phyloP scores from a whole-genome alignment of 1,140 invertebrate species.

The Hyphantria cunea region DNA sequence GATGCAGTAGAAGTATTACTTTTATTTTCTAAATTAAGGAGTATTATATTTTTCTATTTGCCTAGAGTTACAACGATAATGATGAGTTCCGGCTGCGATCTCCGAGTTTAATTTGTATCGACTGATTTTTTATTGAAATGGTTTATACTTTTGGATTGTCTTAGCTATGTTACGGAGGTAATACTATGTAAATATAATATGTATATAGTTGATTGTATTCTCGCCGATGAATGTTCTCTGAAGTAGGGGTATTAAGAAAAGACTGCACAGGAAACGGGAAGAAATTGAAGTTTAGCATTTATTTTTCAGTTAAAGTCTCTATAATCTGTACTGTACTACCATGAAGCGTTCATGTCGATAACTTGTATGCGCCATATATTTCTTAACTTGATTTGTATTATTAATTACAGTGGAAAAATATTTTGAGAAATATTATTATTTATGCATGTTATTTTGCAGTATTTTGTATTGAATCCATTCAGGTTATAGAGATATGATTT shows the following conservation, averaged over 20 bases:
- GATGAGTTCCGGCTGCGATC: conserved; percentile 41
- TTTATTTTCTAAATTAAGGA: conserved; percentile 24
- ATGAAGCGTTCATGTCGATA: too few relatives aligned
- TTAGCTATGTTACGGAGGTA: conserved; percentile 10
- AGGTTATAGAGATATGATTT: conserved; percentile 17
- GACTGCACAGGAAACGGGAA: conserved; percentile 19
- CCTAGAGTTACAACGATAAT: conserved; percentile 45
- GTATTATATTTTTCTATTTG: conserved; percentile 49
- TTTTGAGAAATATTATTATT: too few relatives aligned
- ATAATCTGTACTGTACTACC: conserved; percentile 6
- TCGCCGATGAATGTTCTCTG: conserved; percentile 9
- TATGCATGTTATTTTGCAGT: too few relatives aligned
- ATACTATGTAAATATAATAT: conserved; percentile 27
- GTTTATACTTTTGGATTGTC: conserved; percentile 12
- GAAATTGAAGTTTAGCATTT: neutral
- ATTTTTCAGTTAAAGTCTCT: conserved; percentile 6
- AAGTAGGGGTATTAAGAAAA: conserved; percentile 12
- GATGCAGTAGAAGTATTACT: conserved; percentile 30
- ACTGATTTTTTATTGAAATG: conserved; percentile 45
- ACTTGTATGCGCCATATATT: too few relatives aligned
- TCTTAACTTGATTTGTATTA: too few relatives aligned
- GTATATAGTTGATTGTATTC: conserved; percentile 23
- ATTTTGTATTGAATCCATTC: neutral
- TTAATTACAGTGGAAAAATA: too few relatives aligned
- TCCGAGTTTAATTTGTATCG: conserved; percentile 46